Evolutionary conservation across 2,797 vertebrate species (phyloP).

Genomic region (Labroides dimidiatus): DNA sequence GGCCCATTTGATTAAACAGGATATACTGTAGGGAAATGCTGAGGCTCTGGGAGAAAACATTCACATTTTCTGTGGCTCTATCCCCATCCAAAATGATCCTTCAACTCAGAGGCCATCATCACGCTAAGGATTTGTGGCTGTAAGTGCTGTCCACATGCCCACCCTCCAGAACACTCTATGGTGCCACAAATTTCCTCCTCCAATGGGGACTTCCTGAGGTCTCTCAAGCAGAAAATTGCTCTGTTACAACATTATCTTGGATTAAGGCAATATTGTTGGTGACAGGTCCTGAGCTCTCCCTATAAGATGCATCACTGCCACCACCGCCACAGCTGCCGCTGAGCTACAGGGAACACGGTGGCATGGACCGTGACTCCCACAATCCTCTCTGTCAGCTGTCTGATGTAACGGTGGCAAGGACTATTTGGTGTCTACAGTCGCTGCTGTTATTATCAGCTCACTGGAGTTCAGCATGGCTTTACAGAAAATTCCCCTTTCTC

Average conservation of each 20-base stretch:
- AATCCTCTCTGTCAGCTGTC: constrained; percentile 76
- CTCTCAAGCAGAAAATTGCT: constrained; percentile 89
- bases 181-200: constrained; percentile 86
- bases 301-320: constrained; percentile 82
- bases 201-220: constrained; percentile 85
- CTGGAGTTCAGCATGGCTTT: constrained; percentile 51
- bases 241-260: constrained; percentile 88
- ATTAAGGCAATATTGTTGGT: constrained; percentile 86
- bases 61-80: constrained; percentile 69
- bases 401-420: constrained; percentile 62
- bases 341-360: constrained; percentile 67
- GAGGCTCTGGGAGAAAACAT: constrained; percentile 53
- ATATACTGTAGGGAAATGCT: constrained; percentile 28
- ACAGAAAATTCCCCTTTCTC: constrained; percentile 52
- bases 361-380: constrained; percentile 73
- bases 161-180: constrained; percentile 84
- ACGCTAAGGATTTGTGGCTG: constrained; percentile 79
- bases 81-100: constrained; percentile 80
- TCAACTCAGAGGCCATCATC: constrained; percentile 83
- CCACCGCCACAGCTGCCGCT: constrained; percentile 53
- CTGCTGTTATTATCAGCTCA: constrained; percentile 53
- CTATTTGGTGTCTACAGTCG: constrained; percentile 35
- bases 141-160: constrained; percentile 84
- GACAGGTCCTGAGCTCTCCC: constrained; percentile 82
- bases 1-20: constrained; percentile 42